Evolutionary conservation across 92 coral and sea anemone species (phyloP).

Genomic region (Nematostella vectensis): DNA sequence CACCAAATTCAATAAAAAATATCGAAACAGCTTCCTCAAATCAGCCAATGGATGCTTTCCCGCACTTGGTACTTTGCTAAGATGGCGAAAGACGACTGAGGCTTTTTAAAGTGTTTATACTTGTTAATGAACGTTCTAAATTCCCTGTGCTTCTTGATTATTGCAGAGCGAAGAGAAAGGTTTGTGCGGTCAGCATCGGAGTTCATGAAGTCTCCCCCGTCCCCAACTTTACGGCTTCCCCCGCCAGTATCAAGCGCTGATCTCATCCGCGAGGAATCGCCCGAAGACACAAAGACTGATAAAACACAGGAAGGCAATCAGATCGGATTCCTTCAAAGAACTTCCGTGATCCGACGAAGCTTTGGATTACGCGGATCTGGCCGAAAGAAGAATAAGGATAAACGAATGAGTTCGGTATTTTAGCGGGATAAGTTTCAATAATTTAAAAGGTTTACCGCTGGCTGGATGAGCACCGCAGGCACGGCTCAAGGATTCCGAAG

Average conservation of each 20-base stretch:
- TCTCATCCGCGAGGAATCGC: conserved; percentile 45
- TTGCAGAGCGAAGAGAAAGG: conserved; percentile 61
- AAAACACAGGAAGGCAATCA: background rate
- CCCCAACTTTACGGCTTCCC: conserved; percentile 64
- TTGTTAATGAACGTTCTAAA: too few relatives aligned
- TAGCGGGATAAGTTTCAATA: too few relatives aligned
- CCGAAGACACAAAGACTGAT: conserved; percentile 25
- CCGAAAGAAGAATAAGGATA: conserved; percentile 52
- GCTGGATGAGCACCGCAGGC: too few relatives aligned
- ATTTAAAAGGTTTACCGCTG: too few relatives aligned
- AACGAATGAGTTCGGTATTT: conserved; percentile 65
- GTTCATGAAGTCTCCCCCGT: conserved; percentile 45
- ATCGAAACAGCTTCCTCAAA: too few relatives aligned
- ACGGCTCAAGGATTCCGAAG: too few relatives aligned
- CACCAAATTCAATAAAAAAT: too few relatives aligned
- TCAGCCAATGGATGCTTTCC: too few relatives aligned
- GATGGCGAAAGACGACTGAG: too few relatives aligned
- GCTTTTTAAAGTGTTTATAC: too few relatives aligned
- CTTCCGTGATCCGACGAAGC: conserved; percentile 66
- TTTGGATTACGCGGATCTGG: conserved; percentile 70
- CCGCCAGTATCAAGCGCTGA: conserved; percentile 89
- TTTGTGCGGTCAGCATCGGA: conserved; percentile 38
- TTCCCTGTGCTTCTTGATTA: too few relatives aligned
- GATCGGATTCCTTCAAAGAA: conserved; percentile 41
- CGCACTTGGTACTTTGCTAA: too few relatives aligned